phyloP scores from a whole-genome alignment of 2,113 vertebrate species.

The Suncus etruscus region DNA sequence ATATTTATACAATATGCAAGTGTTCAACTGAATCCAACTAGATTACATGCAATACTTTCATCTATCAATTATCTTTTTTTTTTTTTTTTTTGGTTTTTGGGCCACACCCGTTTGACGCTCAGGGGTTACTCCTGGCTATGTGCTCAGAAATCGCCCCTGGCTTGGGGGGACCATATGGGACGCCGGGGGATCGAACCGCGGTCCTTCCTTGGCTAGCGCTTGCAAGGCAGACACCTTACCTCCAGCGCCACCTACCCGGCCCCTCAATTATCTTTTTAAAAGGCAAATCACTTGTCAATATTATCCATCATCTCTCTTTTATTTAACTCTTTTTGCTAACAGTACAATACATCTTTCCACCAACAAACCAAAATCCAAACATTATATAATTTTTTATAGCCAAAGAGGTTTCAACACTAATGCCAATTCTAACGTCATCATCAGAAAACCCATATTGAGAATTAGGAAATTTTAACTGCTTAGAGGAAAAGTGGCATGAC shows the following conservation, averaged over 20 bases:
- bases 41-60: not conserved
- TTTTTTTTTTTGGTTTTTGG: too few relatives aligned
- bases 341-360: not conserved
- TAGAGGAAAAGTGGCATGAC: not conserved
- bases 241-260: too few relatives aligned
- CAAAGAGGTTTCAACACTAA: slow-evolving; percentile 16
- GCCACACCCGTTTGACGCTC: too few relatives aligned
- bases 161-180: too few relatives aligned
- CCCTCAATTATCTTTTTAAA: too few relatives aligned
- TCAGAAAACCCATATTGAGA: not conserved
- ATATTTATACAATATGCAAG: not conserved
- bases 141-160: too few relatives aligned
- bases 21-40: not conserved
- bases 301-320: not conserved
- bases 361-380: slow-evolving; percentile 5
- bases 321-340: slow-evolving; percentile 23
- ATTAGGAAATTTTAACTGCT: not conserved
- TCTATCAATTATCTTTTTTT: slow-evolving; percentile 11
- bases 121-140: too few relatives aligned
- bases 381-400: not conserved
- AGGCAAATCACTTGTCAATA: not conserved
- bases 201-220: too few relatives aligned
- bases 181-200: too few relatives aligned
- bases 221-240: too few relatives aligned
- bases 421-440: not conserved